phyloP scores from a whole-genome alignment of 2,797 vertebrate species.

The Coregonus suidteri region DNA sequence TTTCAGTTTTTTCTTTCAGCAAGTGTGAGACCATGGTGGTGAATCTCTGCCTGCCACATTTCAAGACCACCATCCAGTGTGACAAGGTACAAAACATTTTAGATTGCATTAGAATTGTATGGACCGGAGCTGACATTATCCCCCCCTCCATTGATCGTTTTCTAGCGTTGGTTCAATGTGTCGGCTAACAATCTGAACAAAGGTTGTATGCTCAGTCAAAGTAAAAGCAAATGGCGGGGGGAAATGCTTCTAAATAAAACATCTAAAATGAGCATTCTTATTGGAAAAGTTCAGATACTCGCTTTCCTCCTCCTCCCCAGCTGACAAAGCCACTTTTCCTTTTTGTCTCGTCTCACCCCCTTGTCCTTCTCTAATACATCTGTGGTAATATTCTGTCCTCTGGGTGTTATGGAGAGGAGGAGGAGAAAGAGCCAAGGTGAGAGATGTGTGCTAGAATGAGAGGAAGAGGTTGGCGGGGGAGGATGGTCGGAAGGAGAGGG shows the following conservation, averaged over 20 bases:
- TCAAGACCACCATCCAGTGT: slow-evolving; percentile 85
- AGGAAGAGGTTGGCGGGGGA: neutral
- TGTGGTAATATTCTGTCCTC: neutral
- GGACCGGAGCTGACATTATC: neutral
- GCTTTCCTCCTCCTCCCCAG: neutral
- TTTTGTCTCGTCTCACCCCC: too few species aligned
- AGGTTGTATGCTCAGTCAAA: too few species aligned
- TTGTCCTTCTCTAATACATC: too few species aligned
- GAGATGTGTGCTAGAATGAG: slow-evolving; percentile 2
- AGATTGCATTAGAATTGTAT: neutral
- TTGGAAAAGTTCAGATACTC: too few species aligned
- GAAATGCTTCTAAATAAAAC: too few species aligned
- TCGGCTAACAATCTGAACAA: too few species aligned
- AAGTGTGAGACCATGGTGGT: slow-evolving; percentile 82
- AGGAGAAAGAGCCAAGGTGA: neutral
- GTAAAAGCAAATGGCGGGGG: too few species aligned
- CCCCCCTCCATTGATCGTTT: too few species aligned
- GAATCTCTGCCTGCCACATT: slow-evolving; percentile 90
- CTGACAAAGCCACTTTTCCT: too few species aligned
- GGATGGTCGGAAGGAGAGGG: slow-evolving; percentile 8
- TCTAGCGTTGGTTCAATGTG: too few species aligned
- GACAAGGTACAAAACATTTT: slow-evolving; percentile 83
- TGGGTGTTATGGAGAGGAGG: neutral
- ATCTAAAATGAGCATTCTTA: neutral
- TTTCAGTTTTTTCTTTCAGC: neutral